A percentile compares a stretch with the other conserved stretches of the same genome.
Conservation (phyloP, 2,888 invertebrate species). For the Hypolimnas misippus region DNA sequence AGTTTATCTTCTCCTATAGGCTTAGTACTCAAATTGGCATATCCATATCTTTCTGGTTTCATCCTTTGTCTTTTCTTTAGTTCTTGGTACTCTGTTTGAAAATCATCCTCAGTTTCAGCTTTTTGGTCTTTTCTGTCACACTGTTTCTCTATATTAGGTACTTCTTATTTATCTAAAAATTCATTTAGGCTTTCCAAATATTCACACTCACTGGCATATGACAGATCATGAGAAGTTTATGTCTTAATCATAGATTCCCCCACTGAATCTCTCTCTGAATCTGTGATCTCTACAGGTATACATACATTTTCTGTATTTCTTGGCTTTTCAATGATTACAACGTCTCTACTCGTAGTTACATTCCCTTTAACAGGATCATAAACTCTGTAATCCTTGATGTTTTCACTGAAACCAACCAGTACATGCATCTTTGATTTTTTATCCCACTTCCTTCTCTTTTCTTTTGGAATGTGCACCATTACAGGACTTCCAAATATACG, state of each 20-base stretch:
- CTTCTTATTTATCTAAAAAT: no score
- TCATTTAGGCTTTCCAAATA: background rate
- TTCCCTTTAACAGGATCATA: background rate
- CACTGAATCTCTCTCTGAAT: background rate
- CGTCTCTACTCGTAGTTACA: background rate
- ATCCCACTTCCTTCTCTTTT: background rate
- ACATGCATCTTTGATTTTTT: background rate
- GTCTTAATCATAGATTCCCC: background rate
- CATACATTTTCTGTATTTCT: background rate
- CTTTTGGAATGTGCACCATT: background rate
- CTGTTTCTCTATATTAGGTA: no score
- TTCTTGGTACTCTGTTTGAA: no score
- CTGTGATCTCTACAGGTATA: background rate
- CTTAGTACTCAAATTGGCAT: no score
- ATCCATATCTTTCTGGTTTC: no score
- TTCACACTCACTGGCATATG: background rate
- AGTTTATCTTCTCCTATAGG: background rate
- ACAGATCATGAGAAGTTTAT: background rate
- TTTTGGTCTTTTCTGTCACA: no score
- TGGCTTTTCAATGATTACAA: background rate
- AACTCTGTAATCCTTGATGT: background rate
- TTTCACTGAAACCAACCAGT: background rate
- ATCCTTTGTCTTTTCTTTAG: no score
- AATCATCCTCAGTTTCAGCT: no score
- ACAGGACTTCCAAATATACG: background rate